Base-by-base conservation (phyloP, 2,113 vertebrate species). In the Proteles cristata region DNA sequence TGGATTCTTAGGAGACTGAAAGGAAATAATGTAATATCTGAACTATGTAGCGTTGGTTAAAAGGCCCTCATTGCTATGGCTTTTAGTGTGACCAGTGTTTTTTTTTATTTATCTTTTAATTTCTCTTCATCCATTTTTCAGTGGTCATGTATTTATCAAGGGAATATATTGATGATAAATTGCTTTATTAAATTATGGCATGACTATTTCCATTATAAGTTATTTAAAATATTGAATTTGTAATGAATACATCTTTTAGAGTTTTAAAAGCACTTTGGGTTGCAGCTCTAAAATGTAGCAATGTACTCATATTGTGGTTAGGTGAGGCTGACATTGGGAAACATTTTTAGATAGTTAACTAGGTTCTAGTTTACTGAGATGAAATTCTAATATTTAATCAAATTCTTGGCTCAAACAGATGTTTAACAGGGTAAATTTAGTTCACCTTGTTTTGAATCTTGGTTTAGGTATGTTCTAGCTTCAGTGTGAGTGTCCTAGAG, bases 181-280 rank as follows among this genome's bases (percentile, higher is more conserved):
- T 97, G 85, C 98, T 98, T 98, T 98, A 98, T 98, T 98, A 91
- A 77, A 16, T 97, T 96, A 98, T 84, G 93, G 88, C 86, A 98
- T 98, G 94, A 90, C 96, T 94, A 98, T 98, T 98, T 98, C 93
- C 91, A 96, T 96, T 97, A 97, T 65, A 88, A 98, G 96, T 98
- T 98, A 97, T 95, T 98, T 97, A 50, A 98, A 97, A 96, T 98
- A 96, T 83, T 98, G 81, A 97, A 97, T 95, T 98, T 95, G 26
- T 83, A 76, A 93, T 96, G 63, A 43, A 84, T 53, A 58, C n/a
- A 28, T 65, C 25, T 94, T 94, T 66, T 90, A 95, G 92, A 95
- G 95, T 93, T 96, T 73, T 97, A 50, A 96, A 97, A 89, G 43
- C 35, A 88, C 81, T 96, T 61, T 90, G 65, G 55, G 50, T 93